Evolutionary conservation across 92 coral and sea anemone genomes (phyloP).

Genomic region (Palythoa grandis): DNA sequence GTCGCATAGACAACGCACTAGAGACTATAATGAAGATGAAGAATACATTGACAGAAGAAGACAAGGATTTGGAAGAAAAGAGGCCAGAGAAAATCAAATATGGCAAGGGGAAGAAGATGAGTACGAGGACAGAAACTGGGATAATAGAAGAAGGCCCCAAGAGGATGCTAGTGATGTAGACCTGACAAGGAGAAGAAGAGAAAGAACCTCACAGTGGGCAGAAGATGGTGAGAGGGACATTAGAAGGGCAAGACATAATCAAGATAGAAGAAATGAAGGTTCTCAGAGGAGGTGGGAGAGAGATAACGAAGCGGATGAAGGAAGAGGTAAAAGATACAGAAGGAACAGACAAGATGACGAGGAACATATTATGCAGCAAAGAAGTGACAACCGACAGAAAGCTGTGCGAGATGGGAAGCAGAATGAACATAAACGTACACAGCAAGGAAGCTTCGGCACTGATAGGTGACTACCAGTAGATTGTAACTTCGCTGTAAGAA

Average conservation of each 20-base stretch:
- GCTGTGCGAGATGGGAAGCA: conserved; percentile 2
- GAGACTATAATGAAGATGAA: conserved; percentile 18
- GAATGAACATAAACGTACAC: not conserved
- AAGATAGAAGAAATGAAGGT: conserved; percentile 27
- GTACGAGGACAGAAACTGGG: not conserved
- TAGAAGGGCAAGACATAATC: conserved; percentile 5
- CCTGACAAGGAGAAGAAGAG: conserved; percentile 47
- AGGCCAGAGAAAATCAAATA: conserved; percentile 15
- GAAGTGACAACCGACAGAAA: conserved; percentile 16
- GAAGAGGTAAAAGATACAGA: conserved; percentile 13
- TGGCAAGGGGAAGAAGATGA: conserved; percentile 7
- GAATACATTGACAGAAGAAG: conserved; percentile 14
- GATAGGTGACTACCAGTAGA: not conserved
- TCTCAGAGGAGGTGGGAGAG: conserved; percentile 41
- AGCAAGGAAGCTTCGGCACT: not conserved
- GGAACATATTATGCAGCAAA: conserved; percentile 7
- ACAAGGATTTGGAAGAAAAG: conserved; percentile 8
- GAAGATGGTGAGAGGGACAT: conserved; percentile 15
- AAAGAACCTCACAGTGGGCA: conserved; percentile 50
- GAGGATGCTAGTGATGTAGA: conserved; percentile 20
- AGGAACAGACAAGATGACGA: conserved; percentile 33
- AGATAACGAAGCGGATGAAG: conserved; percentile 7
- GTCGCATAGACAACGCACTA: conserved; percentile 13
- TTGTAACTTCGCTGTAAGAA: not conserved
- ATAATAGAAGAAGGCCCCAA: conserved; percentile 22